These are phyloP conservation scores for Malurus melanocephalus DNA, from an alignment of 2,113 vertebrate species.

Conservation along the genomic window DNA sequence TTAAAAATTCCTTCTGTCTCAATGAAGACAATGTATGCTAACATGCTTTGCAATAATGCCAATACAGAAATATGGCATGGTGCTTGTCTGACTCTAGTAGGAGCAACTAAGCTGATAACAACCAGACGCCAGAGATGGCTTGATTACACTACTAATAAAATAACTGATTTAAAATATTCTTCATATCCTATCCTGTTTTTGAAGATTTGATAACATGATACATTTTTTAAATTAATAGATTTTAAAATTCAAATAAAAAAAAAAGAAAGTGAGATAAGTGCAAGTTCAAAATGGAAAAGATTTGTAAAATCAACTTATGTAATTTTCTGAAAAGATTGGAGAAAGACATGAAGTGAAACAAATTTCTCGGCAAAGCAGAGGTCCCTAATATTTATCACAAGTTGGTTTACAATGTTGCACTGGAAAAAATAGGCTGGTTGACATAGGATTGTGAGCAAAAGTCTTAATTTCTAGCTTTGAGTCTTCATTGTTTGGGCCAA, in stretches of 20 bases:
- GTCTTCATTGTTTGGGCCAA: not conserved
- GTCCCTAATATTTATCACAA: not conserved
- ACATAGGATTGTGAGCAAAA: not conserved
- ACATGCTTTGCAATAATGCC: not conserved
- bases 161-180: not conserved
- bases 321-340: not conserved
- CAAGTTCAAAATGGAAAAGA: not conserved
- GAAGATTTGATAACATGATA: not conserved
- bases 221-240: not conserved
- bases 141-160: not conserved
- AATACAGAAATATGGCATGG: not conserved
- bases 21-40: not conserved
- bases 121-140: not conserved
- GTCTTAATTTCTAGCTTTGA: not conserved
- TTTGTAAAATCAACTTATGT: not conserved
- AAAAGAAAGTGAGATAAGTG: not conserved
- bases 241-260: not conserved
- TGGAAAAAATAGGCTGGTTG: not conserved
- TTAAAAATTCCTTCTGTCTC: not conserved
- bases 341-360: not conserved
- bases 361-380: not conserved
- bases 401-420: not conserved
- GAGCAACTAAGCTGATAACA: not conserved
- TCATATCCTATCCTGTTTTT: not conserved
- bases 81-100: not conserved